These are phyloP conservation scores for Drosophila atroscutellata DNA, from an alignment of 2,888 invertebrate species.

Conservation along the genomic window DNA sequence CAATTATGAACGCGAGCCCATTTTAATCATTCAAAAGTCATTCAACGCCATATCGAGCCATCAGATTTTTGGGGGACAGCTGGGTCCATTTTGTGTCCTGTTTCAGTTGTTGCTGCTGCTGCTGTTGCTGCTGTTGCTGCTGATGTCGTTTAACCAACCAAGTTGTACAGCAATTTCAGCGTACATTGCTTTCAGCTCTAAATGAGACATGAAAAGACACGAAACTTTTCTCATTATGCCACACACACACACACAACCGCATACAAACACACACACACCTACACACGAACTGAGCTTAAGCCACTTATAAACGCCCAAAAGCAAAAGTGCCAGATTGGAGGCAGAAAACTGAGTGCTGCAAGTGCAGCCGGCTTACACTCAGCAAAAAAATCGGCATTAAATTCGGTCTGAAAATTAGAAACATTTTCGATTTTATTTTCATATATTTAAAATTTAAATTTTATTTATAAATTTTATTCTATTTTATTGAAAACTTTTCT, in stretches of 20 bases:
- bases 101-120: background rate
- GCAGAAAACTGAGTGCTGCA: constrained; percentile 14
- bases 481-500: too few relatives aligned
- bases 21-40: constrained; percentile 77
- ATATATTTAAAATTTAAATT: too few relatives aligned
- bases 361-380: constrained; percentile 22
- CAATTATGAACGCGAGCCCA: constrained; percentile 44
- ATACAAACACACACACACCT: constrained; percentile 18
- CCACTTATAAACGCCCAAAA: constrained; percentile 56
- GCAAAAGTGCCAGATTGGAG: constrained; percentile 35
- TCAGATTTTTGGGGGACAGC: constrained; percentile 40
- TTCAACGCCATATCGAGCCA: background rate
- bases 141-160: constrained; percentile 49
- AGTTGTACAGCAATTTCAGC: constrained; percentile 56
- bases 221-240: constrained; percentile 85
- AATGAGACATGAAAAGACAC: constrained; percentile 79
- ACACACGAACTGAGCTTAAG: constrained; percentile 40
- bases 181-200: constrained; percentile 68
- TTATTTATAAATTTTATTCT: too few relatives aligned
- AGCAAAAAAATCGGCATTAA: background rate
- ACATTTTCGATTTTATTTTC: too few relatives aligned
- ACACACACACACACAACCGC: constrained; percentile 25
- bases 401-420: too few relatives aligned
- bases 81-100: constrained; percentile 42
- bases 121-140: constrained; percentile 10